A percentile compares a stretch with the other conserved stretches of the same genome.
phyloP scores from a whole-genome alignment of 1,140 invertebrate genomes.

The Rhagoletis pomonella region DNA sequence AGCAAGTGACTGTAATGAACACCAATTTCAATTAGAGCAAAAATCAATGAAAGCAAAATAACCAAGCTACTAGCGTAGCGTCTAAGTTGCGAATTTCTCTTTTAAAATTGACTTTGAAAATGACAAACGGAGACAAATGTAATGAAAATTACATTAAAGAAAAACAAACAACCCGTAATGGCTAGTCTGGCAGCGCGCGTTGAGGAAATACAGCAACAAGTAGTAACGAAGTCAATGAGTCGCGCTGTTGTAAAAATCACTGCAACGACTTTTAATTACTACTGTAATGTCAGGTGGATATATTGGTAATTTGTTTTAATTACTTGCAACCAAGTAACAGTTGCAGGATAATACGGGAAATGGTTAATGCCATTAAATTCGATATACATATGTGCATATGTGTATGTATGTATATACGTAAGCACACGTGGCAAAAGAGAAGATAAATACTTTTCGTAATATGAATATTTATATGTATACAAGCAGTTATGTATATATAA shows the following conservation, averaged over 20 bases:
- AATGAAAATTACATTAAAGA: conserved; percentile 39
- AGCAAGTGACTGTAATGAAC: neutral
- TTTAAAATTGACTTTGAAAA: neutral
- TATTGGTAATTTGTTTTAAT: conserved; percentile 51
- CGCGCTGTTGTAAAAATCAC: conserved; percentile 26
- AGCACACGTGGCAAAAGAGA: neutral
- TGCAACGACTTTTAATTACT: conserved; percentile 42
- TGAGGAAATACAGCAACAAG: neutral
- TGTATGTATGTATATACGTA: neutral
- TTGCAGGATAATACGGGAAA: neutral
- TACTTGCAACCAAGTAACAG: conserved; percentile 5
- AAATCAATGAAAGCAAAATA: neutral
- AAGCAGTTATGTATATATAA: neutral
- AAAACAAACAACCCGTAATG: neutral
- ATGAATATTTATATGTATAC: neutral
- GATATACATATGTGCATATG: neutral
- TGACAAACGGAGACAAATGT: conserved; percentile 35
- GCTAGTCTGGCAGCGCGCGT: neutral
- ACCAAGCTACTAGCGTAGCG: neutral
- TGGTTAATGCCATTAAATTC: conserved; percentile 3
- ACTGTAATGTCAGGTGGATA: conserved; percentile 37
- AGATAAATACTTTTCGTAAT: neutral
- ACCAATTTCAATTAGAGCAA: neutral
- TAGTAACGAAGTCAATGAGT: conserved; percentile 26
- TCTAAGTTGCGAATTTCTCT: neutral